A percentile compares a stretch with the other conserved stretches of the same genome.
phyloP scores from a whole-genome alignment of 2,797 vertebrate genomes.

The Intellagama lesueurii region DNA sequence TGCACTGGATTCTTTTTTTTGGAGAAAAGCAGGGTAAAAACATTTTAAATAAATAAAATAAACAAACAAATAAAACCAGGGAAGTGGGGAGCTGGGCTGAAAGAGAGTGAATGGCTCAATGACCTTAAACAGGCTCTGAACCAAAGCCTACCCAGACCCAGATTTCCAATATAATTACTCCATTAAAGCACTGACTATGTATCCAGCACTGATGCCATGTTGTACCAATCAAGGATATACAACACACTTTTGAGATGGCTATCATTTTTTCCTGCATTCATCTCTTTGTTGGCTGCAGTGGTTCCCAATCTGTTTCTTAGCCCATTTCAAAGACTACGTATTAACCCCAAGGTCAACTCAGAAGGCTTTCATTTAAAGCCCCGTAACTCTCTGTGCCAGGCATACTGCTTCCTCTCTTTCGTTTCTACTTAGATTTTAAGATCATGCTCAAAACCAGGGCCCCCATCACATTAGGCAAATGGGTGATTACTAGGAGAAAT shows the following conservation, averaged over 20 bases:
- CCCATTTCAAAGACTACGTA: not conserved
- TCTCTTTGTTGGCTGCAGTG: not conserved
- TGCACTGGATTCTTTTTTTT: no score
- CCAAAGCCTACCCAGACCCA: not conserved
- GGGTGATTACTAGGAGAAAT: not conserved
- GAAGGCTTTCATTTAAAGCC: not conserved
- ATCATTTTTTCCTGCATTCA: not conserved
- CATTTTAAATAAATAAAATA: no score
- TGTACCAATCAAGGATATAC: not conserved
- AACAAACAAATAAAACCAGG: no score
- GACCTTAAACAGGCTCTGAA: not conserved
- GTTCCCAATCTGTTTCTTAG: not conserved
- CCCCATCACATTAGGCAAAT: not conserved
- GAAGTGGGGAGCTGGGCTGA: not conserved
- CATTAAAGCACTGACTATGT: not conserved
- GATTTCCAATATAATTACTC: not conserved
- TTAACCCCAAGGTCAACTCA: not conserved
- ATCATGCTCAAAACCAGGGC: not conserved
- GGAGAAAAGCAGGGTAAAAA: no score
- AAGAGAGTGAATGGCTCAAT: not conserved
- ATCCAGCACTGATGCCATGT: not conserved
- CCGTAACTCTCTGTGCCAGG: not conserved
- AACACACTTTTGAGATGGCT: not conserved
- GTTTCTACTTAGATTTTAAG: not conserved
- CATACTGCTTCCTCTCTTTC: not conserved